phyloP scores from a whole-genome alignment of 2,797 vertebrate species.

The Eupleurogrammus muticus region DNA sequence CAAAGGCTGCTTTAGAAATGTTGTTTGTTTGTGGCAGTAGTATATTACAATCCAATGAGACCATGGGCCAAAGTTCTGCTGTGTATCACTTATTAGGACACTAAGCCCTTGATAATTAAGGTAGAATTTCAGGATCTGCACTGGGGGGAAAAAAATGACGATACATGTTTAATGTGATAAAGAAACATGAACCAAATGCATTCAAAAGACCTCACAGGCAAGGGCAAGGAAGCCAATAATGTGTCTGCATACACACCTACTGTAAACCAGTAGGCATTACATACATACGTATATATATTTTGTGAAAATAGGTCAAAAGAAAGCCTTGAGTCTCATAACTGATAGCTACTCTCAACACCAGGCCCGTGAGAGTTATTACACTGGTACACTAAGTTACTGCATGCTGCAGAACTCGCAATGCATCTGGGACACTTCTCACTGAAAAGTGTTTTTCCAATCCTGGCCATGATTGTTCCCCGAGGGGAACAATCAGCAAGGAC shows the following conservation, averaged over 20 bases:
- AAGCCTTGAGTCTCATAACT: neutral
- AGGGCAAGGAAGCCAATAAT: neutral
- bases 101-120: neutral
- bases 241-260: neutral
- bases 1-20: too few relatives aligned
- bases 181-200: neutral
- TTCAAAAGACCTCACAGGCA: constrained; percentile 1
- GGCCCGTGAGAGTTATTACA: too few relatives aligned
- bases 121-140: neutral
- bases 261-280: neutral
- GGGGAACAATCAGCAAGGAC: too few relatives aligned
- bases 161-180: neutral
- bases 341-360: neutral
- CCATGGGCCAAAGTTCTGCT: too few relatives aligned
- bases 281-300: neutral
- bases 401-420: too few relatives aligned
- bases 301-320: neutral
- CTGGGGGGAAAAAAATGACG: neutral
- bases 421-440: too few relatives aligned
- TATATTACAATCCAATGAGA: too few relatives aligned
- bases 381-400: too few relatives aligned
- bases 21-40: too few relatives aligned
- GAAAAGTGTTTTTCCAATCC: too few relatives aligned
- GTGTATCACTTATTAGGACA: neutral
- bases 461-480: too few relatives aligned